Percentiles rank a stretch among this genome's conserved stretches.
phyloP scores from a whole-genome alignment of 2,888 invertebrate genomes.

The Abscondita cerata region DNA sequence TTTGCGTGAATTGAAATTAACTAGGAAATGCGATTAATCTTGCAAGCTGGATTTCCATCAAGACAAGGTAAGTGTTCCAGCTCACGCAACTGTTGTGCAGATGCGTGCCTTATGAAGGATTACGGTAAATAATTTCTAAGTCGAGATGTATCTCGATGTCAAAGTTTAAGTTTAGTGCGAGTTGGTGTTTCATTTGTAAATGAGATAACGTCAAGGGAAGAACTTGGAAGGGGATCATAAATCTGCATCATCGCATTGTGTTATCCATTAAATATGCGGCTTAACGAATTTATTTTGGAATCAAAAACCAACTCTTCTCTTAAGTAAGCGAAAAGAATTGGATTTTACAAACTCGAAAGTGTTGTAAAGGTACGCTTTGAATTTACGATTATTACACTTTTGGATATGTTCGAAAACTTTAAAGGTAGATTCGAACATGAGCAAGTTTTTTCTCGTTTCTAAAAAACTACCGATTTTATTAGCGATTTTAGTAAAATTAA shows the following conservation, averaged over 20 bases:
- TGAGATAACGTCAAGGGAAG: constrained; percentile 31
- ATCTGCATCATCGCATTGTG: constrained; percentile 30
- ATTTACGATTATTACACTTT: constrained; percentile 49
- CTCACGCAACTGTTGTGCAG: constrained; percentile 12
- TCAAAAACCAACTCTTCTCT: constrained; percentile 3
- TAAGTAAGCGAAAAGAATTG: constrained; percentile 10
- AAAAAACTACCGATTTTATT: too few species aligned
- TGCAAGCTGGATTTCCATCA: constrained; percentile 18
- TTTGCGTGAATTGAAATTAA: not conserved
- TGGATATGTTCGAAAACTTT: constrained; percentile 31
- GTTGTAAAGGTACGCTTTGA: constrained; percentile 47
- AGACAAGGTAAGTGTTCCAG: constrained; percentile 18
- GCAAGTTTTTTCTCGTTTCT: not conserved
- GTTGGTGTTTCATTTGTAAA: constrained; percentile 34
- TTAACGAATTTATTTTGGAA: constrained; percentile 20
- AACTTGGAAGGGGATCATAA: constrained; percentile 30
- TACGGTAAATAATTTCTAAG: constrained; percentile 28
- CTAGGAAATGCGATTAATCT: constrained; percentile 19
- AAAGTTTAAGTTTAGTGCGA: constrained; percentile 33
- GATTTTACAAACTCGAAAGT: constrained; percentile 41
- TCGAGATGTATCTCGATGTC: constrained; percentile 29
- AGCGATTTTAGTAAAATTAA: too few species aligned
- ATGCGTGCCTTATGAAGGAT: constrained; percentile 29
- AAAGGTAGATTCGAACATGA: not conserved
- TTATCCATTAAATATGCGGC: constrained; percentile 22